phyloP scores from a whole-genome alignment of 2,888 invertebrate species.

The Eumerus sabulonum region DNA sequence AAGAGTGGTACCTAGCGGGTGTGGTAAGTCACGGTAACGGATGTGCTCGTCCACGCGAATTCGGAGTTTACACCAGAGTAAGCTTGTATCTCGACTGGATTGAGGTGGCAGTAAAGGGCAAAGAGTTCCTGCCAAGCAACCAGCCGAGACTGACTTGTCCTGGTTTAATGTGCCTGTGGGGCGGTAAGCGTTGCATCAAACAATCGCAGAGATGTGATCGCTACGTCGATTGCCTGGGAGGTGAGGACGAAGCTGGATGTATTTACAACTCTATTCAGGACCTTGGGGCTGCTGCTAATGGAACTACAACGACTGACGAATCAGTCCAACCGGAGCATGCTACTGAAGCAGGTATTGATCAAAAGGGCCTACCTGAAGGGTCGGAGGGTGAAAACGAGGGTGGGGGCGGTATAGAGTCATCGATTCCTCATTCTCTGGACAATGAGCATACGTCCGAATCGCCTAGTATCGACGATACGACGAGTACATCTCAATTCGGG shows the following conservation, averaged over 20 bases:
- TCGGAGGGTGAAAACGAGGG: slow-evolving; percentile 1
- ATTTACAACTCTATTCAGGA: slow-evolving; percentile 76
- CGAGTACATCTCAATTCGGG: not conserved
- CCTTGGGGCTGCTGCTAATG: slow-evolving; percentile 71
- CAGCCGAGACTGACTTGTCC: slow-evolving; percentile 85
- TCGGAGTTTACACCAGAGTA: slow-evolving; percentile 90
- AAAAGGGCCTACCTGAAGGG: slow-evolving; percentile 14
- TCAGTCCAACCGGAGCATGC: slow-evolving; percentile 10
- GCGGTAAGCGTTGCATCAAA: slow-evolving; percentile 85
- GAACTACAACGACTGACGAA: slow-evolving; percentile 18
- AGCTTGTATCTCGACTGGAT: slow-evolving; percentile 89
- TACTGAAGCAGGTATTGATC: slow-evolving; percentile 14
- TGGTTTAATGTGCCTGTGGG: slow-evolving; percentile 85
- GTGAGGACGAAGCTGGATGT: slow-evolving; percentile 90
- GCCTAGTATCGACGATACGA: too few relatives aligned
- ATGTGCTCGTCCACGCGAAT: slow-evolving; percentile 88
- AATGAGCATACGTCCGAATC: too few relatives aligned
- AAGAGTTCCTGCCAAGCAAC: slow-evolving; percentile 75
- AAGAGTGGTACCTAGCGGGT: slow-evolving; percentile 90
- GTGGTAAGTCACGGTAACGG: slow-evolving; percentile 93
- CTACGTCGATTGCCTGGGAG: slow-evolving; percentile 87
- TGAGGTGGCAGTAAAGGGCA: slow-evolving; percentile 74
- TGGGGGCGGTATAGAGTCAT: too few relatives aligned
- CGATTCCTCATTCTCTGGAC: too few relatives aligned
- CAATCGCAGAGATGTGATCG: slow-evolving; percentile 85